Percentiles rank a stretch among this genome's conserved stretches.
Evolutionary conservation across 2,888 invertebrate species (phyloP).

Genomic region (Drosophila flavopinicola): DNA sequence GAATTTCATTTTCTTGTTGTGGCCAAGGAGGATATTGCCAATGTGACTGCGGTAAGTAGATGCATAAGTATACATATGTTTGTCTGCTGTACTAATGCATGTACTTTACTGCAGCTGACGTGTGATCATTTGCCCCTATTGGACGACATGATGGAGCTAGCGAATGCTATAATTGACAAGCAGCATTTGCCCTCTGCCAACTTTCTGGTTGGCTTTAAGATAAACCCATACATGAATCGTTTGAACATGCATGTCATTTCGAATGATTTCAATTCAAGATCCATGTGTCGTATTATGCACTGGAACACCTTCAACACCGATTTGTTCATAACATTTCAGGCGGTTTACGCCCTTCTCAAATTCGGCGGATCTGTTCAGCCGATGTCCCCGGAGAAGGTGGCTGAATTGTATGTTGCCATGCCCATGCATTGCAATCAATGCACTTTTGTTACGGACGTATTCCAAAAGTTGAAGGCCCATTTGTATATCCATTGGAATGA

Average conservation of each 20-base stretch:
- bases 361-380: constrained; percentile 14
- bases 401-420: not conserved
- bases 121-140: constrained; percentile 20
- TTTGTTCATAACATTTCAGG: constrained; percentile 34
- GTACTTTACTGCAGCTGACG: constrained; percentile 8
- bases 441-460: constrained; percentile 7
- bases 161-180: constrained; percentile 15
- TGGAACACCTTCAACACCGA: constrained; percentile 47
- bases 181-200: constrained; percentile 1
- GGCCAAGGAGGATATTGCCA: constrained; percentile 25
- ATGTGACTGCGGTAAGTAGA: constrained; percentile 25
- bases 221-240: constrained; percentile 37
- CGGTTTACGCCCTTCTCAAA: constrained; percentile 14
- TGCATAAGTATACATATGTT: not conserved
- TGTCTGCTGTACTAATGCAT: not conserved
- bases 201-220: constrained; percentile 43
- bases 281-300: constrained; percentile 22
- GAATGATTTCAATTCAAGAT: constrained; percentile 33
- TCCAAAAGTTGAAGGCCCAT: constrained; percentile 24
- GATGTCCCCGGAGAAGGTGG: constrained; percentile 2
- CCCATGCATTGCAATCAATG: constrained; percentile 44
- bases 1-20: constrained; percentile 36
- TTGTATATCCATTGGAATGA: constrained; percentile 28
- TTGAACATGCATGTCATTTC: constrained; percentile 53
- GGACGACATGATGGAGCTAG: constrained; percentile 33